Conservation (phyloP, 2,888 invertebrate species). For the Exocentrus adspersus region DNA sequence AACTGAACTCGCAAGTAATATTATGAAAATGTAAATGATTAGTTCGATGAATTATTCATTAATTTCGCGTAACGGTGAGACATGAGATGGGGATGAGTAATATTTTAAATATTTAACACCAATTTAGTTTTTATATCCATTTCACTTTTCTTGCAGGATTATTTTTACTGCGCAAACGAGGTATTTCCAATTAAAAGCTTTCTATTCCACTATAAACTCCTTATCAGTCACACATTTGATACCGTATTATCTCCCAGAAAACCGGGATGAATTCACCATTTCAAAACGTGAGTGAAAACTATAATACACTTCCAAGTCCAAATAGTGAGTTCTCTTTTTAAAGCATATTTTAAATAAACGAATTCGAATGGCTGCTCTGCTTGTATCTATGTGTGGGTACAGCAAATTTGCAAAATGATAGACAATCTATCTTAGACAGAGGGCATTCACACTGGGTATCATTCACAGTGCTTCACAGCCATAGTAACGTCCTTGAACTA, state of each 20-base stretch:
- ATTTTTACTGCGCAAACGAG: background rate
- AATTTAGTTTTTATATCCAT: conserved; percentile 19
- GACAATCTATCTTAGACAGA: background rate
- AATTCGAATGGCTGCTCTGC: background rate
- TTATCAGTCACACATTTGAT: too few species aligned
- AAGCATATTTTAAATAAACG: background rate
- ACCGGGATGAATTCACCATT: too few species aligned
- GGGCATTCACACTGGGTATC: background rate
- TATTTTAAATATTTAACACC: conserved; percentile 10
- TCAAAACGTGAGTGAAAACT: too few species aligned
- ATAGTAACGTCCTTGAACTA: conserved; percentile 9
- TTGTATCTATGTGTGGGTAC: background rate
- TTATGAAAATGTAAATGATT: conserved; percentile 13
- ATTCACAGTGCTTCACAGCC: background rate
- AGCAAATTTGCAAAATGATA: background rate
- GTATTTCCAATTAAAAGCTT: conserved; percentile 2
- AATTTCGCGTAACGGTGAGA: conserved; percentile 21
- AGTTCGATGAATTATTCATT: conserved; percentile 17
- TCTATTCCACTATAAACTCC: background rate
- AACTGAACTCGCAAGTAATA: background rate
- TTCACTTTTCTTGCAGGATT: conserved; percentile 14
- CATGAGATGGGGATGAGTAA: conserved; percentile 19
- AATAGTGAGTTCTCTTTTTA: too few species aligned
- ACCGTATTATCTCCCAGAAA: too few species aligned
- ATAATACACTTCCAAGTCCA: too few species aligned